phyloP scores from a whole-genome alignment of 2,113 vertebrate species.

The Dromiciops gliroides region DNA sequence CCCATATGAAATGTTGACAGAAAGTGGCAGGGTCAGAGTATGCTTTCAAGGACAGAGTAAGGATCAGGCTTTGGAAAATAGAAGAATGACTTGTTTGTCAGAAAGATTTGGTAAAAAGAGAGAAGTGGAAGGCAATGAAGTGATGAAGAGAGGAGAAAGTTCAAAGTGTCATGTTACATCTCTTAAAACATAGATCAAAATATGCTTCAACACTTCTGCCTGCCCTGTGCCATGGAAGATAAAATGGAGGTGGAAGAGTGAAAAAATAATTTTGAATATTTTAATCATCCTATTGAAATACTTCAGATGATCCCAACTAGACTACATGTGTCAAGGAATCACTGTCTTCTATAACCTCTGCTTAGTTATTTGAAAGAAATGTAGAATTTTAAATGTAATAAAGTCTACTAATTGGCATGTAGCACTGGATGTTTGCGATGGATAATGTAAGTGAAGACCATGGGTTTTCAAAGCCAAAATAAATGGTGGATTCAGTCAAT shows the following conservation, averaged over 20 bases:
- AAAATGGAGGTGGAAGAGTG: conserved; percentile 29
- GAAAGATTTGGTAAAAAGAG: conserved; percentile 54
- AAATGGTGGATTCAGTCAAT: background rate
- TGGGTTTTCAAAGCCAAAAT: background rate
- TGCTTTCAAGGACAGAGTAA: conserved; percentile 69
- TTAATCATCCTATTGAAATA: conserved; percentile 49
- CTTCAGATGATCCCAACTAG: background rate
- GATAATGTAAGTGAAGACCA: conserved; percentile 18
- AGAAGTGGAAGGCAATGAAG: conserved; percentile 50
- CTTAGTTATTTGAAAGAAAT: background rate
- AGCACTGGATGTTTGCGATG: conserved; percentile 12
- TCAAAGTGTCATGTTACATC: conserved; percentile 50
- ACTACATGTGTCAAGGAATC: conserved; percentile 6
- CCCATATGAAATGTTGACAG: conserved; percentile 70
- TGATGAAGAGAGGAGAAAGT: conserved; percentile 63
- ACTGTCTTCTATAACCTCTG: background rate
- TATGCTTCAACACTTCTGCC: conserved; percentile 31
- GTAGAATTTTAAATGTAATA: conserved; percentile 18
- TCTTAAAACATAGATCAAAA: conserved; percentile 59
- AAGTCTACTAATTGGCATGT: conserved; percentile 3
- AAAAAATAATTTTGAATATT: conserved; percentile 53
- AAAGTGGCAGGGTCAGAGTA: conserved; percentile 71
- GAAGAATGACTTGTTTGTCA: conserved; percentile 55
- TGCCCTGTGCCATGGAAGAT: conserved; percentile 48
- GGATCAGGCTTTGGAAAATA: conserved; percentile 52